A percentile compares a stretch with the other conserved stretches of the same genome.
Evolutionary conservation across 2,113 vertebrate species (phyloP).

Genomic region (Marmota flaviventris): DNA sequence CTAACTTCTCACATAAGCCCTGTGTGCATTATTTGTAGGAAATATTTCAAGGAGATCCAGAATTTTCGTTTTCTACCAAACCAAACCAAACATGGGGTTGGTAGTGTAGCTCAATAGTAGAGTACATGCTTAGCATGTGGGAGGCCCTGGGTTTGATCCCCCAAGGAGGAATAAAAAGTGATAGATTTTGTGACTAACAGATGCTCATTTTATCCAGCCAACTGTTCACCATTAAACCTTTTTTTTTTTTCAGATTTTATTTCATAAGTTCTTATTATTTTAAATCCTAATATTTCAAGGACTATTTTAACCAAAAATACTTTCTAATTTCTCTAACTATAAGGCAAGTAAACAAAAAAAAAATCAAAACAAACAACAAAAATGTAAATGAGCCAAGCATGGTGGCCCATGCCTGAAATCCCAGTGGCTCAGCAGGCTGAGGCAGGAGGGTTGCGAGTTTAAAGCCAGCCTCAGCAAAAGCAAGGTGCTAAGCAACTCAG

Average conservation of each 20-base stretch:
- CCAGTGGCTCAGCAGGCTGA: too few relatives aligned
- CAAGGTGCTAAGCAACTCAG: too few relatives aligned
- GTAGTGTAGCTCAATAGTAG: not conserved
- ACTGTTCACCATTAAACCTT: not conserved
- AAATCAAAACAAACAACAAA: not conserved
- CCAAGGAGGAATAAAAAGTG: not conserved
- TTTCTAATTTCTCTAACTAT: not conserved
- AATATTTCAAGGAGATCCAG: not conserved
- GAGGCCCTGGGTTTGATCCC: not conserved
- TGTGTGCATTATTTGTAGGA: not conserved
- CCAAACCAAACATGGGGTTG: not conserved
- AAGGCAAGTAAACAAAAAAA: not conserved
- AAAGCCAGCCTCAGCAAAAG: too few relatives aligned
- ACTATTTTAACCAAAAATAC: conserved; percentile 28
- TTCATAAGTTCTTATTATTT: not conserved
- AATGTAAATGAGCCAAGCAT: not conserved
- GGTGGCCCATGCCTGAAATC: too few relatives aligned
- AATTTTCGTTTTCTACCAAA: not conserved
- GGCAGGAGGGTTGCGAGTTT: too few relatives aligned
- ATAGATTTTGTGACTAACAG: not conserved
- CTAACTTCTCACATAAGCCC: not conserved
- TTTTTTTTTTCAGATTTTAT: not conserved
- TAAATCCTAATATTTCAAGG: conserved; percentile 20
- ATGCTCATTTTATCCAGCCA: not conserved
- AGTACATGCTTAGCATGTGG: too few relatives aligned